Conservation (phyloP, 2,113 vertebrate genomes). For the Numida meleagris region DNA sequence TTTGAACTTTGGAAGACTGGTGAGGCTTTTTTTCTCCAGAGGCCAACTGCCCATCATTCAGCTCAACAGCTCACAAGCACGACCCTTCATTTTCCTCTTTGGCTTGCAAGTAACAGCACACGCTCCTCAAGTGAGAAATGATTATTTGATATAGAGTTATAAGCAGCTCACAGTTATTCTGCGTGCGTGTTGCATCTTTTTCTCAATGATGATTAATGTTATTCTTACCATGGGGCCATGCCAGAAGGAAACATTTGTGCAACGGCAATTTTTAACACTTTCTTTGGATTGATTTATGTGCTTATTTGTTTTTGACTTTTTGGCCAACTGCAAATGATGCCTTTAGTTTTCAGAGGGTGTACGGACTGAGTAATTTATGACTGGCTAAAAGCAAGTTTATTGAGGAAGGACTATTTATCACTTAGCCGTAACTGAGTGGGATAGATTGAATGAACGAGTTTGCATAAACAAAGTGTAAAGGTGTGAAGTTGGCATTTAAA, state of each 20-base stretch:
- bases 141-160: conserved; percentile 1
- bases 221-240: not conserved
- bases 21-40: not conserved
- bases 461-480: not conserved
- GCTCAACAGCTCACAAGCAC: not conserved
- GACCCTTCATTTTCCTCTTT: not conserved
- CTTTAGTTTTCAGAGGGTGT: conserved; percentile 5
- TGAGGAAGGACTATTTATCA: conserved; percentile 1
- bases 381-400: not conserved
- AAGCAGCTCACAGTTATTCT: not conserved
- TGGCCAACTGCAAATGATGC: not conserved
- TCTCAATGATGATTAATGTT: conserved; percentile 19
- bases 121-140: not conserved
- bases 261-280: conserved; percentile 12
- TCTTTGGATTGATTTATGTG: not conserved
- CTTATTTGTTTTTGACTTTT: conserved; percentile 26
- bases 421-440: not conserved
- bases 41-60: not conserved
- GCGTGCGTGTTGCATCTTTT: not conserved
- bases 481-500: not conserved
- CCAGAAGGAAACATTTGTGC: conserved; percentile 13
- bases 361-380: conserved; percentile 14
- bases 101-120: not conserved
- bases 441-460: not conserved
- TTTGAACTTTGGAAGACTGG: not conserved